Conservation (phyloP, 1,140 invertebrate species). For the Cydia fagiglandana region DNA sequence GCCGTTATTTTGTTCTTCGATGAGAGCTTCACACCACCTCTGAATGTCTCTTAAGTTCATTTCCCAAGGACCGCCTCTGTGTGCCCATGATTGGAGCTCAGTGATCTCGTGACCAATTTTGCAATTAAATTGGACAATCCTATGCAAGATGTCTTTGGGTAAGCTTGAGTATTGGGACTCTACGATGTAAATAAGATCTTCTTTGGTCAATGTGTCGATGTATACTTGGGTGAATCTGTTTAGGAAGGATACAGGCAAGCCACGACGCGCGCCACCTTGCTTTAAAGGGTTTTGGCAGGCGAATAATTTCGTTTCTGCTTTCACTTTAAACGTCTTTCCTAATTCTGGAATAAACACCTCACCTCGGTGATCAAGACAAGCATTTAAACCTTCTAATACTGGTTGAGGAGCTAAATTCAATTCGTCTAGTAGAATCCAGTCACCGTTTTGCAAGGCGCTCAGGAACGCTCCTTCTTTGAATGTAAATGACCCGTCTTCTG, state of each 20-base stretch:
- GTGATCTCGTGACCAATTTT: conserved; percentile 83
- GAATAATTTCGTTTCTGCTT: conserved; percentile 91
- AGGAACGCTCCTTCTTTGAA: conserved; percentile 98
- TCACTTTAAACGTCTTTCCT: conserved; percentile 90
- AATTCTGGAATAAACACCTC: conserved; percentile 98
- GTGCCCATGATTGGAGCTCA: conserved; percentile 83
- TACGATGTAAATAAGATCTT: conserved; percentile 87
- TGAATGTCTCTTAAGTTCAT: conserved; percentile 97
- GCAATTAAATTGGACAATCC: conserved; percentile 92
- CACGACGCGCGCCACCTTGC: conserved; percentile 97
- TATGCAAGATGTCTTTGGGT: conserved; percentile 80
- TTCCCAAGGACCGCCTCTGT: conserved; percentile 94
- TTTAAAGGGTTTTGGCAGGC: conserved; percentile 99
- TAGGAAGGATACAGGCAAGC: conserved; percentile 97
- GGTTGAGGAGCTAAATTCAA: conserved; percentile 99
- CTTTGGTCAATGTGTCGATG: conserved; percentile 87
- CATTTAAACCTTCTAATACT: conserved; percentile 98
- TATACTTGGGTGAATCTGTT: conserved; percentile 99
- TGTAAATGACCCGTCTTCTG: conserved; percentile 95
- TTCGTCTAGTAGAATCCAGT: conserved; percentile 99
- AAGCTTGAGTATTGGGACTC: conserved; percentile 79
- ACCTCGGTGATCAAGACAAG: conserved; percentile 98
- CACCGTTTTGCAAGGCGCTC: conserved; percentile 92
- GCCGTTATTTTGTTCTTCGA: conserved; percentile 53
- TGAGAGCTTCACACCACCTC: conserved; percentile 91